Percentiles rank a stretch among this genome's conserved stretches.
These are phyloP conservation scores for Drosophila saltans DNA, from an alignment of 1,140 invertebrate genomes.

Conservation along the genomic window DNA sequence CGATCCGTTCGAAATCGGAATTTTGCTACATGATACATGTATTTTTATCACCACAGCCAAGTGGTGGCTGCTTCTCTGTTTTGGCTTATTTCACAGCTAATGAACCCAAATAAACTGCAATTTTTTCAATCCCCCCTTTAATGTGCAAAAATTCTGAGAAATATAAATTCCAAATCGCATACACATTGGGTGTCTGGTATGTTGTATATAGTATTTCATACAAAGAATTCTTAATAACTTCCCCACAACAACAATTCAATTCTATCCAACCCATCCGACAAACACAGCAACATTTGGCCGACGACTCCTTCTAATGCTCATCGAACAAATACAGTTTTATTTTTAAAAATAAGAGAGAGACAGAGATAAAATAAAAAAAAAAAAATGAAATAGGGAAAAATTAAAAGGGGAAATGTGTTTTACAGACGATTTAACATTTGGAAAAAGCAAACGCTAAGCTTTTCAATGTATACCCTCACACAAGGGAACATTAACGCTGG, in stretches of 20 bases:
- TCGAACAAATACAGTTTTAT: slow-evolving; percentile 13
- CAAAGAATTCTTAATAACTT: slow-evolving; percentile 5
- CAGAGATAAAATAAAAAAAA: neutral
- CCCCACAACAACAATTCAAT: neutral
- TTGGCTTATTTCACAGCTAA: neutral
- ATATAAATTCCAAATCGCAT: neutral
- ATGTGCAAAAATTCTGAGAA: slow-evolving; percentile 9
- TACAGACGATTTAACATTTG: slow-evolving; percentile 10
- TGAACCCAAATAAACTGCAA: slow-evolving; percentile 11
- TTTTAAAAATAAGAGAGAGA: slow-evolving; percentile 1
- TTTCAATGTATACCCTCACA: neutral
- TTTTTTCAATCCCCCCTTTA: neutral
- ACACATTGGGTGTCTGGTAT: neutral
- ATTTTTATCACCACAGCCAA: neutral
- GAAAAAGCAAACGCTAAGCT: slow-evolving; percentile 1
- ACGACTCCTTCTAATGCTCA: slow-evolving; percentile 6
- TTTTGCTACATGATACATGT: neutral
- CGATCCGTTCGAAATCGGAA: neutral
- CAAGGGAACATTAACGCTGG: neutral
- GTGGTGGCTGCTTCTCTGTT: neutral
- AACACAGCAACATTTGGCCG: neutral
- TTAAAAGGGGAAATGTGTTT: neutral
- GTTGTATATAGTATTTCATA: neutral
- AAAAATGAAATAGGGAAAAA: neutral
- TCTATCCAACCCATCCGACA: slow-evolving; percentile 1